phyloP scores from a whole-genome alignment of 2,797 vertebrate genomes.

The Sebastes baramenuke region DNA sequence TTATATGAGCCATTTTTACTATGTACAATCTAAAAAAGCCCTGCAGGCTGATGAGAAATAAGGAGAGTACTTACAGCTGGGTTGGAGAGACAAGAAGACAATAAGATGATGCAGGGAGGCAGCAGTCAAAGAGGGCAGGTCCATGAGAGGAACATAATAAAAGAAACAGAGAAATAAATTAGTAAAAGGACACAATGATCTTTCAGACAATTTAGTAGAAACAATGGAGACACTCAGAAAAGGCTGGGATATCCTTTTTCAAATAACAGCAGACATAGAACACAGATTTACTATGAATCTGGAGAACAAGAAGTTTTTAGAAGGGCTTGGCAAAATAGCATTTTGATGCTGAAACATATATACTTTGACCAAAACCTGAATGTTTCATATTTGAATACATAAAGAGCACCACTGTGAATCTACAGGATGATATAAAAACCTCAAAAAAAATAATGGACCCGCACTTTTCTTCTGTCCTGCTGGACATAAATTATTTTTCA shows the following conservation, averaged over 20 bases:
- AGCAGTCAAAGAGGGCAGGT: background rate
- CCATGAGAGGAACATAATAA: constrained; percentile 4
- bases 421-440: no score
- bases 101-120: background rate
- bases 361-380: no score
- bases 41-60: background rate
- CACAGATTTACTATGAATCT: background rate
- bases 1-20: background rate
- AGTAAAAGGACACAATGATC: background rate
- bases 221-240: background rate
- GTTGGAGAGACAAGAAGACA: constrained; percentile 6
- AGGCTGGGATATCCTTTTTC: background rate
- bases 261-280: background rate
- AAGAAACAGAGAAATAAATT: constrained; percentile 3
- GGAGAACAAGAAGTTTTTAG: background rate
- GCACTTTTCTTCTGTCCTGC: background rate
- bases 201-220: background rate
- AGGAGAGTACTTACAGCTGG: constrained; percentile 62
- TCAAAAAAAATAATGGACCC: no score
- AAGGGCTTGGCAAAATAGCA: no score
- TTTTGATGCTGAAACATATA: no score
- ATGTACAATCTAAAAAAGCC: background rate
- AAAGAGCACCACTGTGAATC: no score
- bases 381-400: no score
- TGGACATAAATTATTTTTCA: background rate